phyloP scores from a whole-genome alignment of 2,888 invertebrate species.

The Clunio marinus region DNA sequence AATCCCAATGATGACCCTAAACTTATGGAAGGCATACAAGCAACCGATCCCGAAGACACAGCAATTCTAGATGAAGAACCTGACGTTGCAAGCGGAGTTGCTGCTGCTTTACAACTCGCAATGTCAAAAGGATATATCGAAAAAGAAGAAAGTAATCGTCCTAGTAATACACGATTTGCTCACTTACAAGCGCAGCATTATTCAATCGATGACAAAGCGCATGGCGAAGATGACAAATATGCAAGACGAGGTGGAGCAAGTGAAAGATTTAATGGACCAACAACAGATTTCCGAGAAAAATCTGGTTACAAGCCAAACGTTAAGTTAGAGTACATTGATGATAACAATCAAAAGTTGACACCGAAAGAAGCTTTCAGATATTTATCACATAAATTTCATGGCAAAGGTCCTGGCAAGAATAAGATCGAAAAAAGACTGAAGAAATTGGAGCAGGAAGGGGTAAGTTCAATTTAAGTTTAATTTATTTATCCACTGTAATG shows the following conservation, averaged over 20 bases:
- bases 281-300: conserved; percentile 89
- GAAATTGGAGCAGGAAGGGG: conserved; percentile 89
- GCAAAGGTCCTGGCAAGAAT: conserved; percentile 98
- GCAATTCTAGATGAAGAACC: conserved; percentile 82
- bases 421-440: conserved; percentile 95
- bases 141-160: conserved; percentile 70
- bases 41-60: conserved; percentile 49
- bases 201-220: conserved; percentile 72
- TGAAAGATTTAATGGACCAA: conserved; percentile 76
- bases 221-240: conserved; percentile 75
- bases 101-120: conserved; percentile 84
- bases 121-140: conserved; percentile 92
- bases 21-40: conserved; percentile 50
- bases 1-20: conserved; percentile 57
- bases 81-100: conserved; percentile 84
- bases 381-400: conserved; percentile 97
- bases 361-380: conserved; percentile 96
- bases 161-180: conserved; percentile 66
- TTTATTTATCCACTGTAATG: conserved; percentile 19
- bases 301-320: conserved; percentile 86
- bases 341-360: conserved; percentile 85
- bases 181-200: conserved; percentile 76
- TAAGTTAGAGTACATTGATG: conserved; percentile 95
- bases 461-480: conserved; percentile 49
- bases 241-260: conserved; percentile 54